Evolutionary conservation across 2,888 invertebrate species (phyloP).

Genomic region (Phengaris alcon): DNA sequence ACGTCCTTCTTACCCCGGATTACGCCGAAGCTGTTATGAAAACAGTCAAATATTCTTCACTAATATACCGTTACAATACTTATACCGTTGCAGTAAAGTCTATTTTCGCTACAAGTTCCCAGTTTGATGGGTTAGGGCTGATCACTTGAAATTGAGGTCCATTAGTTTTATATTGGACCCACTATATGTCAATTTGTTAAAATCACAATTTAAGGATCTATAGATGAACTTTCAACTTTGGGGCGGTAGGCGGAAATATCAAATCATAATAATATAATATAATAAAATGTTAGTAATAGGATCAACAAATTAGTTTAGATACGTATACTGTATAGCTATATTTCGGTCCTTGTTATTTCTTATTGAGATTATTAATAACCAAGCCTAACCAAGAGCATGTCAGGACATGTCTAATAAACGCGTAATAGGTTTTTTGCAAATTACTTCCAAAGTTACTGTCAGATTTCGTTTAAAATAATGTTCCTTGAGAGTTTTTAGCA

Average conservation of each 20-base stretch:
- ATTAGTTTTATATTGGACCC: slow-evolving; percentile 43
- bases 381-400: too few species aligned
- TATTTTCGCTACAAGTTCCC: background rate
- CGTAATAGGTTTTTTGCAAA: too few species aligned
- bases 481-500: too few species aligned
- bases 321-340: too few species aligned
- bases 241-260: slow-evolving; percentile 8
- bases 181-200: slow-evolving; percentile 35
- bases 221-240: slow-evolving; percentile 8
- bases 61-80: background rate
- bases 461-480: too few species aligned
- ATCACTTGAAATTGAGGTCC: slow-evolving; percentile 31
- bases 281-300: background rate
- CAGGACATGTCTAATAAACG: too few species aligned
- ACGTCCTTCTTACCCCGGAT: slow-evolving; percentile 35
- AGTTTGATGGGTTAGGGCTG: background rate
- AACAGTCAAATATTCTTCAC: slow-evolving; percentile 25
- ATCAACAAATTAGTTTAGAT: too few species aligned
- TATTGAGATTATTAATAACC: too few species aligned
- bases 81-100: slow-evolving; percentile 11
- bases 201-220: slow-evolving; percentile 27
- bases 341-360: too few species aligned
- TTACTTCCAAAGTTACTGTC: too few species aligned
- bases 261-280: background rate
- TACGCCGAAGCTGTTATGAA: slow-evolving; percentile 30